phyloP scores from a whole-genome alignment of 2,888 invertebrate species.

The Clivina fossor region DNA sequence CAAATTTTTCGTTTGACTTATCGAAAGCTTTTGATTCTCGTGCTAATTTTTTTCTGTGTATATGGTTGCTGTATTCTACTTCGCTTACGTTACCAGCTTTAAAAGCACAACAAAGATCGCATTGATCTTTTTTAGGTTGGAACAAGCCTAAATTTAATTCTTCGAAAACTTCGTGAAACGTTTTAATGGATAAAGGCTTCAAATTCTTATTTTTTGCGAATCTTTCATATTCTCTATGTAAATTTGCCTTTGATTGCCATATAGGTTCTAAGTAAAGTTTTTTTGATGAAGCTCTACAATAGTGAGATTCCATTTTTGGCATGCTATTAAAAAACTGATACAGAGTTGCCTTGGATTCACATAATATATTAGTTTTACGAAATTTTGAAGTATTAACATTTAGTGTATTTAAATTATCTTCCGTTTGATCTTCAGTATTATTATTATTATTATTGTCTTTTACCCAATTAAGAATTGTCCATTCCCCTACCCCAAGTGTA shows the following conservation, averaged over 20 bases:
- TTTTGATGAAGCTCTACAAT: slow-evolving; percentile 37
- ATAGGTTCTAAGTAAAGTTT: slow-evolving; percentile 40
- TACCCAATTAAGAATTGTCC: too few relatives aligned
- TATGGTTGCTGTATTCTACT: slow-evolving; percentile 25
- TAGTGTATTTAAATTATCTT: too few relatives aligned
- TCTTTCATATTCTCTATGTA: slow-evolving; percentile 37
- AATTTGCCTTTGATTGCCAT: slow-evolving; percentile 26
- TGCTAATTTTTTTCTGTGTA: slow-evolving; percentile 30
- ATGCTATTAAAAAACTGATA: too few relatives aligned
- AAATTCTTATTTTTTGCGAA: slow-evolving; percentile 35
- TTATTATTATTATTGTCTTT: too few relatives aligned
- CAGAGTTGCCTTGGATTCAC: too few relatives aligned
- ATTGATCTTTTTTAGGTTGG: slow-evolving; percentile 41
- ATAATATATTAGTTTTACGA: too few relatives aligned
- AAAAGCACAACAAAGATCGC: slow-evolving; percentile 33
- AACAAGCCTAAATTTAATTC: slow-evolving; percentile 40
- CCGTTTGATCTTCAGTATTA: too few relatives aligned
- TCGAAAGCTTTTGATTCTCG: slow-evolving; percentile 33
- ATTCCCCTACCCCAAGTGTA: too few relatives aligned
- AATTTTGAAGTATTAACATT: too few relatives aligned
- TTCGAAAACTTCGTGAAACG: slow-evolving; percentile 38
- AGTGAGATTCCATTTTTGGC: slow-evolving; percentile 41
- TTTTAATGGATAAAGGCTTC: slow-evolving; percentile 33
- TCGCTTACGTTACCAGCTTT: slow-evolving; percentile 29
- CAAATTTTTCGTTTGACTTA: slow-evolving; percentile 20